Evolutionary conservation across 2,888 invertebrate species (phyloP).

Genomic region (Oscheius sp.): DNA sequence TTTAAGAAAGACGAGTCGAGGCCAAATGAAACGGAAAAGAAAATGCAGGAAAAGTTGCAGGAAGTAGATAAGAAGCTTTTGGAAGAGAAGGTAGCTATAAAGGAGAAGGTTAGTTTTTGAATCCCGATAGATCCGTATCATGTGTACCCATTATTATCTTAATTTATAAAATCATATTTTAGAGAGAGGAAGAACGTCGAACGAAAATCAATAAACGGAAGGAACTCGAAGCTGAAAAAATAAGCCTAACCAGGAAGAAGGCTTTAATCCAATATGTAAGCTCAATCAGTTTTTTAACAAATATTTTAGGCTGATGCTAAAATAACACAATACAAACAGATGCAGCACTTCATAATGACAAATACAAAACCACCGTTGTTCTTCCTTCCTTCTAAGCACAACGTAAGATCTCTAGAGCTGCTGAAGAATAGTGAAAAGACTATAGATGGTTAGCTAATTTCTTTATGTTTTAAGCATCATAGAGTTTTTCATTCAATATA

Average conservation of each 20-base stretch:
- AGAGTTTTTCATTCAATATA: not conserved
- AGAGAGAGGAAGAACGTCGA: constrained; percentile 80
- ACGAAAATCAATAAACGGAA: constrained; percentile 86
- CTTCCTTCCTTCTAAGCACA: constrained; percentile 85
- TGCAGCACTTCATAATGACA: constrained; percentile 84
- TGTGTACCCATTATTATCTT: too few relatives aligned
- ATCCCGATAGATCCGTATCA: too few relatives aligned
- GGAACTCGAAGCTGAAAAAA: constrained; percentile 86
- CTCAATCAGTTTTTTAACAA: not conserved
- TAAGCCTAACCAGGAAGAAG: constrained; percentile 85
- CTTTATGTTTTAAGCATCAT: not conserved
- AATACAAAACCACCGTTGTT: constrained; percentile 86
- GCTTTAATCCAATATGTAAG: constrained; percentile 65
- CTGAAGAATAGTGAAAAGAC: constrained; percentile 76
- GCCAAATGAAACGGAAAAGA: constrained; percentile 33
- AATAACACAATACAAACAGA: constrained; percentile 82
- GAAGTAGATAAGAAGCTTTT: constrained; percentile 92
- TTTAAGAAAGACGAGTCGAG: constrained; percentile 86
- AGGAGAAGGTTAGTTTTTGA: constrained; percentile 78
- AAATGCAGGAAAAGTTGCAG: constrained; percentile 80
- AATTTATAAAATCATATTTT: constrained; percentile 28
- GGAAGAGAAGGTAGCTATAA: constrained; percentile 86
- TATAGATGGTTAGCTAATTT: constrained; percentile 54
- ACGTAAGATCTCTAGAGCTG: constrained; percentile 79
- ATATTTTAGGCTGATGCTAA: constrained; percentile 79